phyloP scores from a whole-genome alignment of 2,113 vertebrate genomes.

The Peromyscus californicus region DNA sequence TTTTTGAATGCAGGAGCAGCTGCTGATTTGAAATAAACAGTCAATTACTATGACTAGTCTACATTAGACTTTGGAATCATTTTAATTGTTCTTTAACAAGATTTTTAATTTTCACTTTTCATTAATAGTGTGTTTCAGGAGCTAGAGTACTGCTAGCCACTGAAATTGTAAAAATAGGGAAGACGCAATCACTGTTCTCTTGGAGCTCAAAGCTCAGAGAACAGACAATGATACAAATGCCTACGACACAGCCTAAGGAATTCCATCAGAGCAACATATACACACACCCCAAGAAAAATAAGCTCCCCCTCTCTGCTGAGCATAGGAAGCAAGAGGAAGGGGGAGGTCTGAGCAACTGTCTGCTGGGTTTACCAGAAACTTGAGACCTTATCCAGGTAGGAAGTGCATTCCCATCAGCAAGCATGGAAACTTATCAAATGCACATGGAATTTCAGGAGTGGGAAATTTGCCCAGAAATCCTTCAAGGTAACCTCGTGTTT shows the following conservation, averaged over 20 bases:
- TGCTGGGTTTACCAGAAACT: conserved; percentile 20
- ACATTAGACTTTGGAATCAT: neutral
- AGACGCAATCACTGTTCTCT: neutral
- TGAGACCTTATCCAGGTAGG: neutral
- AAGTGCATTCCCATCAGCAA: neutral
- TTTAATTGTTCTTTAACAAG: conserved; percentile 54
- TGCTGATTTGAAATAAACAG: neutral
- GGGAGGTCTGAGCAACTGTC: neutral
- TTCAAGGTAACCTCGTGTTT: conserved; percentile 21
- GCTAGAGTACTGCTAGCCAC: neutral
- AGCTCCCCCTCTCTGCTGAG: neutral
- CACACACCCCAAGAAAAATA: neutral
- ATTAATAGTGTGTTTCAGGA: neutral
- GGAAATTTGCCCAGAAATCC: neutral
- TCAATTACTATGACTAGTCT: conserved; percentile 60
- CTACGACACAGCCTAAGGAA: conserved; percentile 10
- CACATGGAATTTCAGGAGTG: neutral
- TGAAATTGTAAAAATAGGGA: conserved; percentile 17
- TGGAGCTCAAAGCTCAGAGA: neutral
- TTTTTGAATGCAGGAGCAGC: conserved; percentile 32
- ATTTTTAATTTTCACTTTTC: conserved; percentile 46
- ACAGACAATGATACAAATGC: neutral
- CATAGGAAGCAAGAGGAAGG: neutral
- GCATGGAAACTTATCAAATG: neutral
- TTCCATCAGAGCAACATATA: neutral